These are phyloP conservation scores for Epistrophella euchroma DNA, from an alignment of 2,888 invertebrate species.

Conservation along the genomic window DNA sequence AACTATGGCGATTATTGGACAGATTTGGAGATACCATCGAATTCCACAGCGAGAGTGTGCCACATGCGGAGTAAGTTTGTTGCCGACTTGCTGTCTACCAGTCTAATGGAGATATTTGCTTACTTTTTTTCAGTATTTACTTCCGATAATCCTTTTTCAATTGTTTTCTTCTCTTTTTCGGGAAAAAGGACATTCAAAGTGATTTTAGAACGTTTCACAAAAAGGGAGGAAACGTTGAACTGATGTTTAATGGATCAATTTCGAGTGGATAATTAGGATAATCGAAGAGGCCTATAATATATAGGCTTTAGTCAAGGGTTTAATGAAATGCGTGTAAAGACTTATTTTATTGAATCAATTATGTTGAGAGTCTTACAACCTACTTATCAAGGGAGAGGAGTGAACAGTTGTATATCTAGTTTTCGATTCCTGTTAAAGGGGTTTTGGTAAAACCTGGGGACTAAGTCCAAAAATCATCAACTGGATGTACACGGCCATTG, in stretches of 20 bases:
- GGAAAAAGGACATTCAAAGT: conserved; percentile 58
- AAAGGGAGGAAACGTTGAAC: conserved; percentile 29
- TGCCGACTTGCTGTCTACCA: conserved; percentile 23
- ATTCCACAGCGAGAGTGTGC: conserved; percentile 56
- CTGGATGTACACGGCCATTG: too few relatives aligned
- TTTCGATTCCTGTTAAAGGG: too few relatives aligned
- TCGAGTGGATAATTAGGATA: conserved; percentile 73
- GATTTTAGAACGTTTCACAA: conserved; percentile 39
- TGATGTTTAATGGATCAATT: conserved; percentile 57
- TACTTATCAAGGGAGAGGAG: background rate
- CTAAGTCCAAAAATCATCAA: too few relatives aligned
- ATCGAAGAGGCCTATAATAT: conserved; percentile 48
- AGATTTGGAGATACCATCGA: conserved; percentile 72
- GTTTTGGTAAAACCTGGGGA: too few relatives aligned
- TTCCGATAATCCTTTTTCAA: conserved; percentile 74
- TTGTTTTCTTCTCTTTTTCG: conserved; percentile 43
- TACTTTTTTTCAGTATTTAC: conserved; percentile 61
- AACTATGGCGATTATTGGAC: conserved; percentile 59
- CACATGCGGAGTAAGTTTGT: conserved; percentile 53
- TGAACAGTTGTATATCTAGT: too few relatives aligned
- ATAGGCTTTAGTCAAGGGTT: conserved; percentile 5
- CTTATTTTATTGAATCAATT: conserved; percentile 35
- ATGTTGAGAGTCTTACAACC: background rate
- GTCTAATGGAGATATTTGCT: conserved; percentile 67
- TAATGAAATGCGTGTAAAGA: conserved; percentile 31